These are phyloP conservation scores for Halictus rubicundus DNA, from an alignment of 1,140 invertebrate species.

Conservation along the genomic window DNA sequence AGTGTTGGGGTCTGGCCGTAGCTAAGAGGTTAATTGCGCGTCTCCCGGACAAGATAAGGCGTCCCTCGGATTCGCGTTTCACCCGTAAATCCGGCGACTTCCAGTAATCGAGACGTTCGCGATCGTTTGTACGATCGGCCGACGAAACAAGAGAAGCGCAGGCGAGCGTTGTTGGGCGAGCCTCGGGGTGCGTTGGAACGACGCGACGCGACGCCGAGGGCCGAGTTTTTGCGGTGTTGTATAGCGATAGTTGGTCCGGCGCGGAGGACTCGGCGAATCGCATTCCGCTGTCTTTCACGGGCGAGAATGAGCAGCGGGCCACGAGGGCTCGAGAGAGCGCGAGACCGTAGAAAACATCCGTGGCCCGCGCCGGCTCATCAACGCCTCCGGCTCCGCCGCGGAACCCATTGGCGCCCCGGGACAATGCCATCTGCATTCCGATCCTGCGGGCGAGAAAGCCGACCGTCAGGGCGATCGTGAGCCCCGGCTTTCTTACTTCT, in stretches of 20 bases:
- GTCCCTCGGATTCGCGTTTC: no score
- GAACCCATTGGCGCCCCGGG: constrained; percentile 68
- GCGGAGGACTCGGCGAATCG: constrained; percentile 51
- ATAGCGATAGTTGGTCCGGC: constrained; percentile 63
- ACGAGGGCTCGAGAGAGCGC: constrained; percentile 27
- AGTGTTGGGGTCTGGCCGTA: no score
- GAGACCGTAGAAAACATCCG: constrained; percentile 73
- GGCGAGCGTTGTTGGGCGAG: background rate
- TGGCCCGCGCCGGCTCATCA: constrained; percentile 76
- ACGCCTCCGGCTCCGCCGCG: constrained; percentile 69
- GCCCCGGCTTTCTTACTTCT: constrained; percentile 38
- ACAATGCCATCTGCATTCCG: constrained; percentile 72
- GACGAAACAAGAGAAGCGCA: constrained; percentile 1
- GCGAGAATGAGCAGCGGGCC: constrained; percentile 65
- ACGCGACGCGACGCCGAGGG: constrained; percentile 18
- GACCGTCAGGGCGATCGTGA: constrained; percentile 19
- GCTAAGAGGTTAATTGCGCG: no score
- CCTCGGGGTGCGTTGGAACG: background rate
- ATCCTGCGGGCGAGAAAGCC: constrained; percentile 65
- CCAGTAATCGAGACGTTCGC: no score
- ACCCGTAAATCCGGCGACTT: no score
- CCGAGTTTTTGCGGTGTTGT: constrained; percentile 58
- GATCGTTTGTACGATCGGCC: background rate
- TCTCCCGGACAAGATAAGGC: no score
- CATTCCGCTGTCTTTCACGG: constrained; percentile 73